Evolutionary conservation across 2,888 invertebrate genomes (phyloP).

Genomic region (Seladonia tumulorum): DNA sequence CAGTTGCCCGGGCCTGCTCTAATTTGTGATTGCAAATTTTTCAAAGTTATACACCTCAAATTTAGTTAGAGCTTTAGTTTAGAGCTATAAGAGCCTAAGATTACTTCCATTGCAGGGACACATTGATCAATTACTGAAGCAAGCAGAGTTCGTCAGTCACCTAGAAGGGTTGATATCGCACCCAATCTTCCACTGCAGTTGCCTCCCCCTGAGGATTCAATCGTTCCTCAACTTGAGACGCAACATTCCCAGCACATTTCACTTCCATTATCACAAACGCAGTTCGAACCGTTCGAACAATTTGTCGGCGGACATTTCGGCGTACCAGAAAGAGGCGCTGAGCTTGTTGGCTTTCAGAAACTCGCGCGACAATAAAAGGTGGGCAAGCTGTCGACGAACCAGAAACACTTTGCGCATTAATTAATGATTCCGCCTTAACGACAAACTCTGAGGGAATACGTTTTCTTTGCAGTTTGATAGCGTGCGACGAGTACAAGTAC

Average conservation of each 20-base stretch:
- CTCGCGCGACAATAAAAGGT: constrained; percentile 30
- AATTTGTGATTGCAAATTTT: too few species aligned
- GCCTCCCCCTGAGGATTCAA: constrained; percentile 62
- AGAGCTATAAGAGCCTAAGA: too few species aligned
- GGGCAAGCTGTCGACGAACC: constrained; percentile 28
- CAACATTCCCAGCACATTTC: constrained; percentile 66
- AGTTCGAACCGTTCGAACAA: constrained; percentile 60
- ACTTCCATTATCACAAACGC: constrained; percentile 54
- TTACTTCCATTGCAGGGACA: constrained; percentile 71
- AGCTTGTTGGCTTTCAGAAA: constrained; percentile 63
- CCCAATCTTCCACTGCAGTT: constrained; percentile 68
- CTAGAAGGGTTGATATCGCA: constrained; percentile 74
- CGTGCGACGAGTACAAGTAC: constrained; percentile 9
- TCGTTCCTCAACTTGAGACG: constrained; percentile 58
- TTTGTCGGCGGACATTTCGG: constrained; percentile 51
- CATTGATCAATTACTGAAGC: constrained; percentile 76
- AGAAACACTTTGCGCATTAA: constrained; percentile 28
- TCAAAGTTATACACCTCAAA: too few species aligned
- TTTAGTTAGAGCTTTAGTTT: not conserved
- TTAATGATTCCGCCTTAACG: constrained; percentile 34
- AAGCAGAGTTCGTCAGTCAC: constrained; percentile 80
- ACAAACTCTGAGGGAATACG: constrained; percentile 11
- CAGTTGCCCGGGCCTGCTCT: too few species aligned
- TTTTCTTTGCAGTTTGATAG: constrained; percentile 21
- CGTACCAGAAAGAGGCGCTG: constrained; percentile 64